These are phyloP conservation scores for Chiloscyllium plagiosum DNA, from an alignment of 2,113 vertebrate genomes.

Conservation along the genomic window DNA sequence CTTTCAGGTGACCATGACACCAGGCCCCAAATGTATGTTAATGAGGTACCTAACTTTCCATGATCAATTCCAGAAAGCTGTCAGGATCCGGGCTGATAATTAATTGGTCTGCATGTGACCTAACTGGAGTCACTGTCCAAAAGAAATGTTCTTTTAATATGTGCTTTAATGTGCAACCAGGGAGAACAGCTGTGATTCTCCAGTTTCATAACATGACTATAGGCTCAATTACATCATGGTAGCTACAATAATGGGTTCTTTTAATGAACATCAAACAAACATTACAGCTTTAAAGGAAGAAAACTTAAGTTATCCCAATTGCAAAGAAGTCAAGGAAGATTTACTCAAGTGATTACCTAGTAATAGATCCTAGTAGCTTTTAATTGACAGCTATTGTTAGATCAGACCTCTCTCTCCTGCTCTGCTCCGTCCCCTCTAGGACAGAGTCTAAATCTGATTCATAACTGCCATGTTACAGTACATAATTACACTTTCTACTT, in stretches of 20 bases:
- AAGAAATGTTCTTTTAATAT: not conserved
- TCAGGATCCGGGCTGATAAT: not conserved
- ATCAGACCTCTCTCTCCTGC: not conserved
- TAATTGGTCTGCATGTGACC: not conserved
- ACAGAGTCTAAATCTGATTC: not conserved
- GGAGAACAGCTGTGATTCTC: not conserved
- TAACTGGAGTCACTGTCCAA: not conserved
- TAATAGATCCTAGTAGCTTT: not conserved
- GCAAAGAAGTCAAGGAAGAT: not conserved
- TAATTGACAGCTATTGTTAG: not conserved
- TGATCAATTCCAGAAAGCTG: not conserved
- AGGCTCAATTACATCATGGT: not conserved
- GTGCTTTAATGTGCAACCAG: not conserved
- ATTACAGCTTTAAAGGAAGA: not conserved
- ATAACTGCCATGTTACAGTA: not conserved
- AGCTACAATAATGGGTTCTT: not conserved
- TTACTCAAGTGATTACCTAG: not conserved
- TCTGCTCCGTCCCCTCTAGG: not conserved
- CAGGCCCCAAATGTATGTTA: not conserved
- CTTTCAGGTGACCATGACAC: not conserved
- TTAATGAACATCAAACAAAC: not conserved
- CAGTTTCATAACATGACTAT: not conserved
- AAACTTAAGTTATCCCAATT: not conserved
- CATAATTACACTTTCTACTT: not conserved
- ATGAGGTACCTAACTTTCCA: not conserved